phyloP scores from a whole-genome alignment of 2,888 invertebrate species.

The Xestia rhomboidea region DNA sequence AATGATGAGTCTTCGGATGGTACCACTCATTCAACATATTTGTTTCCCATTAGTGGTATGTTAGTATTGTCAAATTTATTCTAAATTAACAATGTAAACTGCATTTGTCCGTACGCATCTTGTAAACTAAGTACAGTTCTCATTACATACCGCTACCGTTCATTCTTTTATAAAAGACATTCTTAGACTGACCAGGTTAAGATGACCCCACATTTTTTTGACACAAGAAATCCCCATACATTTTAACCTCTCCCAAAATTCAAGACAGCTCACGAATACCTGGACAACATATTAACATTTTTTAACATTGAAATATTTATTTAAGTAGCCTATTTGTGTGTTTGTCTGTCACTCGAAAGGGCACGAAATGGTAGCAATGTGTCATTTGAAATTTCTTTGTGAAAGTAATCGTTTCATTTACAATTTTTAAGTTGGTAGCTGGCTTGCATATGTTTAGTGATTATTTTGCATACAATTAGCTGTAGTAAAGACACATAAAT shows the following conservation, averaged over 20 bases:
- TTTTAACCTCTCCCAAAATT: slow-evolving; percentile 43
- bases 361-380: slow-evolving; percentile 76
- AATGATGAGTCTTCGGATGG: neutral
- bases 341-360: slow-evolving; percentile 76
- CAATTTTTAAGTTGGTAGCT: slow-evolving; percentile 60
- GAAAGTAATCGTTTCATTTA: slow-evolving; percentile 65
- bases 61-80: slow-evolving; percentile 63
- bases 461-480: slow-evolving; percentile 54
- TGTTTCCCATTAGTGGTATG: slow-evolving; percentile 40
- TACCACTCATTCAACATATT: slow-evolving; percentile 29
- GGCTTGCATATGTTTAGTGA: slow-evolving; percentile 38
- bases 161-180: slow-evolving; percentile 60
- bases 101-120: slow-evolving; percentile 56
- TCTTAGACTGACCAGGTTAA: slow-evolving; percentile 53
- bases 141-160: slow-evolving; percentile 68
- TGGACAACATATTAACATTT: slow-evolving; percentile 77
- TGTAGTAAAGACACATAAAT: slow-evolving; percentile 19
- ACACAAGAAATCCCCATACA: slow-evolving; percentile 12
- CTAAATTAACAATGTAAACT: slow-evolving; percentile 59
- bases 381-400: slow-evolving; percentile 72
- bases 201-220: slow-evolving; percentile 45
- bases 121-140: slow-evolving; percentile 61
- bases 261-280: slow-evolving; percentile 55
- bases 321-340: slow-evolving; percentile 84
- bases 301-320: slow-evolving; percentile 81